Evolutionary conservation across 2,113 vertebrate species (phyloP).

Genomic region (Odontophorus gujanensis): DNA sequence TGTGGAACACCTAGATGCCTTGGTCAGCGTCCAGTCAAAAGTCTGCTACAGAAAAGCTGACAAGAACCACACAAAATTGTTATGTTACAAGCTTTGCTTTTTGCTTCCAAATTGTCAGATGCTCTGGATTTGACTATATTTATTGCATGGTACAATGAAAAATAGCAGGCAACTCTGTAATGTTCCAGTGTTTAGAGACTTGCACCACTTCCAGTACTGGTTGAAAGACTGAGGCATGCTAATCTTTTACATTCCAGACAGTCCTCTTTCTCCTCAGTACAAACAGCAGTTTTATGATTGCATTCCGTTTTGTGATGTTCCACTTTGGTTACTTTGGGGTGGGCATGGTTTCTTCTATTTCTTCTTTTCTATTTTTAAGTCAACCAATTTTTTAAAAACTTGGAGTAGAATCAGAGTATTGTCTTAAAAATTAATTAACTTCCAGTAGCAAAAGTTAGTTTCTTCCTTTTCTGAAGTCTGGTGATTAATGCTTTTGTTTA

Average conservation of each 20-base stretch:
- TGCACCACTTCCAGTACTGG: neutral
- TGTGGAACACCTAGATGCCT: neutral
- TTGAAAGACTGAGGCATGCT: neutral
- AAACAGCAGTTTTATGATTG: neutral
- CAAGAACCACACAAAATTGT: neutral
- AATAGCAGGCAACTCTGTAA: neutral
- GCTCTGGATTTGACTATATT: neutral
- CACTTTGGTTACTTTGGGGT: neutral
- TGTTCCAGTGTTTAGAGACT: neutral
- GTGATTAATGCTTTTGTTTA: conserved; percentile 51
- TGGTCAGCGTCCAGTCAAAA: neutral
- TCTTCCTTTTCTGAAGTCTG: conserved; percentile 38
- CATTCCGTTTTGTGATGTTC: neutral
- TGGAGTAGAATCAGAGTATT: neutral
- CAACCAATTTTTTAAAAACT: neutral
- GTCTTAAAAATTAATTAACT: conserved; percentile 18
- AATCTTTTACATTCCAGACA: neutral
- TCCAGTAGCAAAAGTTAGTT: neutral
- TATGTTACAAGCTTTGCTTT: neutral
- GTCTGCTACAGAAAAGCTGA: neutral
- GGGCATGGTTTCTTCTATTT: neutral
- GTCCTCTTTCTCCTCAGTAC: neutral
- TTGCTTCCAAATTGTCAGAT: neutral
- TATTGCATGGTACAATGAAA: neutral
- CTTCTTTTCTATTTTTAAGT: neutral